Base-by-base conservation (phyloP, 2,888 invertebrate species). In the Pseudococcus viburni region DNA sequence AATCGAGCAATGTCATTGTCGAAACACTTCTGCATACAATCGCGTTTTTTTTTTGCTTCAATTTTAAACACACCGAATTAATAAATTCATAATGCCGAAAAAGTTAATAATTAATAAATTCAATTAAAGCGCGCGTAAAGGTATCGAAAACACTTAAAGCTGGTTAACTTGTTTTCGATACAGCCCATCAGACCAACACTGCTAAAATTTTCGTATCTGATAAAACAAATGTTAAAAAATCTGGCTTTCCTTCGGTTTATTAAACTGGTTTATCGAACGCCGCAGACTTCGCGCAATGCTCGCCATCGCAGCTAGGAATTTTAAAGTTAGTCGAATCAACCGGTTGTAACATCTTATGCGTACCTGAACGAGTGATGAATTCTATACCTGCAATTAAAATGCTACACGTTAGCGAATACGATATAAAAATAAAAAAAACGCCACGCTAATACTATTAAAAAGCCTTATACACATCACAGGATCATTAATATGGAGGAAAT, bases 191-290 rank as follows among this genome's bases (percentile, higher is more conserved):
- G 83, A 83, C 42, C 80, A 19, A 33, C 80, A 88, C 88, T 88
- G 51, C 64, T 68, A 42, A 86, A 86, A 19, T 64, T 68, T 86
- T 64, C 68, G 86, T 86, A 86, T 86, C 46, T 46, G 46, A 33
- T 86, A 68, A 86, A 15, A 48, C 51, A 48, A 83, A 83, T 46
- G 80, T 46, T 77, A 83, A 88, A 42, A 73, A 88, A 88, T 88
- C 80, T 55, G 80, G 88, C 88, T 88, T 88, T 88, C 88, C 88
- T 88, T 88, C 88, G 39, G 55, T 83, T 77, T 88, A 59, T 42
- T 39, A 33, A 88, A 88, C 88, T 83, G 88, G 88, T 88, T 88
- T 88, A 88, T 88, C 48, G 88, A 88, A 88, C 64, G 85, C 55
- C 8, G 64, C 42, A 83, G 80, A 83, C 80, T 46, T 42, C 80